A percentile compares a stretch with the other conserved stretches of the same genome.
These are phyloP conservation scores for Coecobrya sp. DNA, from an alignment of 2,888 invertebrate species.

Conservation along the genomic window DNA sequence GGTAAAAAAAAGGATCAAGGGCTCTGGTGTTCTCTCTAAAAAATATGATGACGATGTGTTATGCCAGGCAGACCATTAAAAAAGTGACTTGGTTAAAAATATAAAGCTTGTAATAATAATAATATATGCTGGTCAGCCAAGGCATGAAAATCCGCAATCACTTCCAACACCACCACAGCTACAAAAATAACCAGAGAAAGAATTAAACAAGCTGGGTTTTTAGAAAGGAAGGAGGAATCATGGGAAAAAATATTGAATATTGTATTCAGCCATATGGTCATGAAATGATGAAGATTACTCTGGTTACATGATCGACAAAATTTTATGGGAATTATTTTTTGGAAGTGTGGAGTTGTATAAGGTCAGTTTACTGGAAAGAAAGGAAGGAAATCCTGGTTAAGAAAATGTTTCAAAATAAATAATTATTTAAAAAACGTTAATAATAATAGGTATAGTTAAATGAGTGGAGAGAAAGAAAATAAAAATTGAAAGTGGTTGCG, in stretches of 20 bases:
- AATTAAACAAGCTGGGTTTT: background rate
- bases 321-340: background rate
- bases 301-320: background rate
- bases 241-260: constrained; percentile 48
- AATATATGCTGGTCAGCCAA: constrained; percentile 41
- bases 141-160: constrained; percentile 11
- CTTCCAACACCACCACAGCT: background rate
- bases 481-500: constrained; percentile 12
- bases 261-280: constrained; percentile 21
- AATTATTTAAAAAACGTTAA: background rate
- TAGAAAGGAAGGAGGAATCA: constrained; percentile 15
- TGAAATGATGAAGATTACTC: background rate
- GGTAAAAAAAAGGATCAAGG: constrained; percentile 42
- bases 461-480: background rate
- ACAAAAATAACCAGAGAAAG: background rate
- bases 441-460: background rate
- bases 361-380: constrained; percentile 13
- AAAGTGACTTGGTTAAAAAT: constrained; percentile 45
- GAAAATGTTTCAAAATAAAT: background rate
- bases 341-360: no score
- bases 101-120: no score
- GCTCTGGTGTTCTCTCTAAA: no score
- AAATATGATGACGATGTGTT: background rate
- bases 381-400: constrained; percentile 22
- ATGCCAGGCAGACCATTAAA: background rate